Percentiles rank a stretch among this genome's conserved stretches.
phyloP scores from a whole-genome alignment of 2,888 invertebrate genomes.

The Ephialtes manifestator region DNA sequence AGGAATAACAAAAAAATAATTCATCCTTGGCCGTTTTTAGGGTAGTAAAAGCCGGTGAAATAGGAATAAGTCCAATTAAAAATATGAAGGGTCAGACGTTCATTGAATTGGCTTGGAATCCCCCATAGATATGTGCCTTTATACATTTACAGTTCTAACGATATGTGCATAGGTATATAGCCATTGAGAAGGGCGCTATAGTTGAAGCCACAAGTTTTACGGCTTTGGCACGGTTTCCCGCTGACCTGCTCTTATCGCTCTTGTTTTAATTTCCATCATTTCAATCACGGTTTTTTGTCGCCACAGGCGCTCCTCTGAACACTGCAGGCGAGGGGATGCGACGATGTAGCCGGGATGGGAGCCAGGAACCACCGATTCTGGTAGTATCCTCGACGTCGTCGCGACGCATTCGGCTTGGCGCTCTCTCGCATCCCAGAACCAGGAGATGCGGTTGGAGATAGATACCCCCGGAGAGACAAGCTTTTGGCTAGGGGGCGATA shows the following conservation, averaged over 20 bases:
- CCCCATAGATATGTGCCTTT: background rate
- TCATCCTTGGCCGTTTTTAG: too few relatives aligned
- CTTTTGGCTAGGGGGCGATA: constrained; percentile 60
- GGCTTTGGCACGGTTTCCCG: constrained; percentile 77
- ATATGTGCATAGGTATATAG: background rate
- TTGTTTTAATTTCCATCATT: constrained; percentile 79
- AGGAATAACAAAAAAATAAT: too few relatives aligned
- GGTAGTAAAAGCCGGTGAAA: too few relatives aligned
- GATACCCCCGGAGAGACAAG: constrained; percentile 40
- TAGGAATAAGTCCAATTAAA: too few relatives aligned
- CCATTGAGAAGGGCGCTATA: constrained; percentile 37
- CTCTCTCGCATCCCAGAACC: constrained; percentile 33
- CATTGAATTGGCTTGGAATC: background rate
- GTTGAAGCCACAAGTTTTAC: constrained; percentile 75
- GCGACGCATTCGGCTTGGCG: constrained; percentile 62
- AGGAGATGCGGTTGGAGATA: constrained; percentile 65
- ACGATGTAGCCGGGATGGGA: constrained; percentile 63
- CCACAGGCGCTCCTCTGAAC: constrained; percentile 32
- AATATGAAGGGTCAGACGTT: background rate
- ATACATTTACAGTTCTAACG: background rate
- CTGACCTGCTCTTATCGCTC: constrained; percentile 67
- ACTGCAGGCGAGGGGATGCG: constrained; percentile 36
- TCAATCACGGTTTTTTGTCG: constrained; percentile 78
- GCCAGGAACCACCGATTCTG: constrained; percentile 54
- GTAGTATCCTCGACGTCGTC: constrained; percentile 58